Conservation (phyloP, 37 sponge, comb jelly and placozoan species). For the Cladorhizidae sp. region DNA sequence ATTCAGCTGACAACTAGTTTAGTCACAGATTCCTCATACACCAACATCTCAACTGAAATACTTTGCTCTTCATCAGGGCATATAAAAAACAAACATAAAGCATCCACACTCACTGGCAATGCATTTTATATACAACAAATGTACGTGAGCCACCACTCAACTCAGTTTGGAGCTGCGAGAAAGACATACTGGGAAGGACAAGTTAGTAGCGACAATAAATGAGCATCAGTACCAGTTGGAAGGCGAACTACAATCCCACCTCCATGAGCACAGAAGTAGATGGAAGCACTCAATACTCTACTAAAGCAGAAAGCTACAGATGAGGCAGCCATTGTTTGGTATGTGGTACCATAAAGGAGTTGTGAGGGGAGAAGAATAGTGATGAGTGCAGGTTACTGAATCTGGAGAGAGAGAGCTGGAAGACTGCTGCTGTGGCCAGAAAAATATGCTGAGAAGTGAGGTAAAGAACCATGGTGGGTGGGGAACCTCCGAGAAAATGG, state of each 20-base stretch:
- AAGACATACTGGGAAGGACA: no score
- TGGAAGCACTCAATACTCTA: conserved; percentile 23
- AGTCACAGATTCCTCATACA: no score
- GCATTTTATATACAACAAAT: no score
- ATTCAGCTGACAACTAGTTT: no score
- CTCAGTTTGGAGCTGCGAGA: no score
- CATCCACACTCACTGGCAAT: no score
- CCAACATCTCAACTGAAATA: no score
- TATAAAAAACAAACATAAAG: no score
- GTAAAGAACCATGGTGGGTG: neutral
- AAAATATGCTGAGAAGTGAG: no score
- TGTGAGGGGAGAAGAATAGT: conserved; percentile 7
- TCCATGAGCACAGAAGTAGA: conserved; percentile 13
- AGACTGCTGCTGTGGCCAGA: conserved; percentile 28
- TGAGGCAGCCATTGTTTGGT: conserved; percentile 37
- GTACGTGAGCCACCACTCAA: no score
- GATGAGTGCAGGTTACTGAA: conserved; percentile 24
- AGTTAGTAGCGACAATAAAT: conserved; percentile 32
- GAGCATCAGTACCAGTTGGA: conserved; percentile 48
- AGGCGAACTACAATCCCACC: conserved; percentile 29
- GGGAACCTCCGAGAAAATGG: conserved; percentile 25
- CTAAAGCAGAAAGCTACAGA: conserved; percentile 18
- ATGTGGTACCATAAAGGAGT: conserved; percentile 61
- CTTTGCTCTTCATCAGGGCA: no score
- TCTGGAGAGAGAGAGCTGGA: conserved; percentile 40